Evolutionary conservation across 1,140 invertebrate species (phyloP).

Genomic region (Papilio helenus): DNA sequence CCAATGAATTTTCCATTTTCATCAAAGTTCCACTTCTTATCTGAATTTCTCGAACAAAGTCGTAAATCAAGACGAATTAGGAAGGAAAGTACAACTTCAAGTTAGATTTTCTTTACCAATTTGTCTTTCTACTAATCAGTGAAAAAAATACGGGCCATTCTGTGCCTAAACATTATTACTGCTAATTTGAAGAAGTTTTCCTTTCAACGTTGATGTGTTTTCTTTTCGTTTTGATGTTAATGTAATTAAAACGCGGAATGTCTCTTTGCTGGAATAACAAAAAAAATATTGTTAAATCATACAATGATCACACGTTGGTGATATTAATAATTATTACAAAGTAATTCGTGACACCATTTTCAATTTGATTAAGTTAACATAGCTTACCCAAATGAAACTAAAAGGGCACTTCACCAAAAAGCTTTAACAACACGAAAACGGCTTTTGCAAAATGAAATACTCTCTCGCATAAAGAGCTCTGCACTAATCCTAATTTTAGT

Average conservation of each 20-base stretch:
- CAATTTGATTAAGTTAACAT: not conserved
- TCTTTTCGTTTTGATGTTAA: not conserved
- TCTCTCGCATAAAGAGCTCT: slow-evolving; percentile 5
- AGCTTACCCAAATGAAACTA: slow-evolving; percentile 10
- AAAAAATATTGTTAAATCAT: not conserved
- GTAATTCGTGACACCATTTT: too few species aligned
- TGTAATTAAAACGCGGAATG: not conserved
- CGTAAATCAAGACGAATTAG: slow-evolving; percentile 26
- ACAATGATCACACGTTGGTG: not conserved
- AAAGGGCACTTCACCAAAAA: slow-evolving; percentile 23
- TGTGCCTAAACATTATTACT: slow-evolving; percentile 7
- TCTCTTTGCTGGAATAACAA: not conserved
- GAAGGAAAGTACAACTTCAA: slow-evolving; percentile 17
- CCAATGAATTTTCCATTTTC: not conserved
- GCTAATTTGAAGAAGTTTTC: slow-evolving; percentile 9
- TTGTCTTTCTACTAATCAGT: slow-evolving; percentile 17
- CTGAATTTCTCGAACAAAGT: slow-evolving; percentile 6
- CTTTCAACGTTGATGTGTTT: not conserved
- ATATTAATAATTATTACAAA: too few species aligned
- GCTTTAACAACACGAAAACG: slow-evolving; percentile 16
- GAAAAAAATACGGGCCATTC: slow-evolving; percentile 11
- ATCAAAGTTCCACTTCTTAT: not conserved
- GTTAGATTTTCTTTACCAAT: slow-evolving; percentile 19
- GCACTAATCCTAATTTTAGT: slow-evolving; percentile 24
- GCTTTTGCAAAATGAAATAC: slow-evolving; percentile 17